Base-by-base conservation (phyloP, 2,797 vertebrate species). In the Acipenser transmontanus region DNA sequence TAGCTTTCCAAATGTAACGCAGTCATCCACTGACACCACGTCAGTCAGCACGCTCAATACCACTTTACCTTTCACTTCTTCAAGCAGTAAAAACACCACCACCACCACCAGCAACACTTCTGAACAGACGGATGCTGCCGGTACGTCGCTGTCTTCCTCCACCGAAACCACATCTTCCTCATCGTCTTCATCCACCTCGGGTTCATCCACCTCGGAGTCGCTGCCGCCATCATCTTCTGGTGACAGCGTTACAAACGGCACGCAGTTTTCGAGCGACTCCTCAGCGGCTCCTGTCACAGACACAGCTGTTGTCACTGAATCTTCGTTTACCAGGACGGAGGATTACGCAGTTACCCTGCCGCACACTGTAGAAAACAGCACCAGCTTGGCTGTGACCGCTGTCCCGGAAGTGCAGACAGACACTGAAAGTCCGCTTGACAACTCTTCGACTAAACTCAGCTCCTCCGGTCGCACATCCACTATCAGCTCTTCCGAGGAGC, bases 221-320 rank as follows among this genome's bases (percentile, higher is more conserved):
- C 77, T 80, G 0, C 70, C 87, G 1, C 76, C 88, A 1, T 71
- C 84, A 11, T 73, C 76, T 2, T 66, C 76, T 7, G 71, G 73
- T 11, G 68, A 73, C 20, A 73, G 68, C 63, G 64, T 51, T 50
- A 72, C 73, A 0, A 62, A 71, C 1, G 71, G 59, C 0, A 72
- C 73, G 68, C 83, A 57, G 67, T 66, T 67, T 50, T 71, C 72
- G 47, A 56, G 66, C 67, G 64, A 82, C 52, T 65, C 83, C 12
- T 48, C 70, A 50, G 8, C 73, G 47, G 69, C 71, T 0, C 60
- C 78, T 59, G 66, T 67, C 63, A 2, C 63, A 48, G 48, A 59
- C 5, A 47, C 47, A 34, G 63, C 17, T 8, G 68, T 72, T 7
- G 81, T 79, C 67, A 85, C 67, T 0, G 74, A 82, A 49, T 77